Base-by-base conservation (phyloP, 2,888 invertebrate species). In the Oxytorus armatus region DNA sequence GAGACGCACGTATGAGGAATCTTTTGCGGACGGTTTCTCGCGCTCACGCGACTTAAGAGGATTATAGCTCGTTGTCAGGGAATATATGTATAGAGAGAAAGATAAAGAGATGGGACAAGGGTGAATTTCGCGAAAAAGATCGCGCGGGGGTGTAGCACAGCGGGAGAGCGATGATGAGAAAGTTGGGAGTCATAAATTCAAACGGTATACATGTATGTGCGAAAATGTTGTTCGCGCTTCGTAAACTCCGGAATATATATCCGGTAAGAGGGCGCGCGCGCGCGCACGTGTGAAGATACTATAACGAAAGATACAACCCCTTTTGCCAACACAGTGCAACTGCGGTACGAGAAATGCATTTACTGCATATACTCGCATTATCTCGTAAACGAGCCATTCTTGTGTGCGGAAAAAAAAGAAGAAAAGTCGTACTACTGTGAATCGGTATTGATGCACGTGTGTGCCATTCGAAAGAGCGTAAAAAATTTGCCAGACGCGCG, bases 391-490 rank as follows among this genome's bases (percentile, higher is more conserved):
- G 14, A 14, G 2, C 3, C 29, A 29, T 29, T 29, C 11, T 47
- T 5, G 47, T 47, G 14, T 47, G 83, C 61, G 47, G 77, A 81
- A 84, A 29, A 29, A 29, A 29, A 86, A 51, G 77, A 81, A 84
- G 5, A 29, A 29, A 29, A 86, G 86, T 87, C 84, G 85, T 85
- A 82, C 84, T 85, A 83, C n/a, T 81, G 10, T 18, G 44, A 18
- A 18, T 16, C 29, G 25, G 84, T 77, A 72, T 82, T 84, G 86
- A 88, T 88, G 82, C 85, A 47, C 47, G 47, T 47, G 47, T 14
- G 16, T 1, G 16, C 4, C 47, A 47, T 47, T 14, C 44, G 14
- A 1, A 47, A 74, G 33, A 57, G 42, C 14, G n/a, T 36, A 14
- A 55, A 47, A 74, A 47, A 66, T 29, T 33, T 33, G n/a, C 23